A percentile compares a stretch with the other conserved stretches of the same genome.
Evolutionary conservation across 92 coral and sea anemone species (phyloP).

Genomic region (Plumapathes pennacea): DNA sequence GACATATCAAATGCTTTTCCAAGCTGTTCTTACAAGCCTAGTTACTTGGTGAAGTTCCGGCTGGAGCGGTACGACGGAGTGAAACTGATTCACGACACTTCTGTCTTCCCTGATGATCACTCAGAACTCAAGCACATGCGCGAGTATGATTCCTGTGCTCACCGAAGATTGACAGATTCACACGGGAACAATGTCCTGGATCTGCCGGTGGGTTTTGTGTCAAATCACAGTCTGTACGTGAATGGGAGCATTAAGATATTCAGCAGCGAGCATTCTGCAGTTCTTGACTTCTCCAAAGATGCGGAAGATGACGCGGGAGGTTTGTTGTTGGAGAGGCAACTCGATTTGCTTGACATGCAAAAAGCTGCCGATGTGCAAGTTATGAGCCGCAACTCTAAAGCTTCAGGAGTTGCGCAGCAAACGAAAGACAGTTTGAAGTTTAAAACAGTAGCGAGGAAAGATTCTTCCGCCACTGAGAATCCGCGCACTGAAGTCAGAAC

Average conservation of each 20-base stretch:
- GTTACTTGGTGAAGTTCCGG: slow-evolving; percentile 81
- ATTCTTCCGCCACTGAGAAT: no score
- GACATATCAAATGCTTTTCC: slow-evolving; percentile 45
- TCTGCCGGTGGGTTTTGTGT: not conserved
- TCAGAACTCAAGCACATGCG: slow-evolving; percentile 79
- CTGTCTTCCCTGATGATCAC: slow-evolving; percentile 83
- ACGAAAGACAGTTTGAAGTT: no score
- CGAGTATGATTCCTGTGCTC: slow-evolving; percentile 60
- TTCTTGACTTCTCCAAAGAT: slow-evolving; percentile 23
- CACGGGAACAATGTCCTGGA: slow-evolving; percentile 61
- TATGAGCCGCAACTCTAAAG: no score
- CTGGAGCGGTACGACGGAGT: slow-evolving; percentile 91
- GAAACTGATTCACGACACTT: slow-evolving; percentile 80
- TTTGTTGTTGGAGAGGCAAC: slow-evolving; percentile 16
- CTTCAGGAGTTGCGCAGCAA: no score
- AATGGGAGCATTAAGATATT: slow-evolving; percentile 62
- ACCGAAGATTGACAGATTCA: slow-evolving; percentile 64
- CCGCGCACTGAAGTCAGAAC: no score
- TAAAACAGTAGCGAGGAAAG: no score
- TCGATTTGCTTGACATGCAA: slow-evolving; percentile 11
- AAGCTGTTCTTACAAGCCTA: slow-evolving; percentile 73
- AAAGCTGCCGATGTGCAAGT: not conserved
- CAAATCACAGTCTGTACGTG: slow-evolving; percentile 47
- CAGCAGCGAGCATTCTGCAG: no score
- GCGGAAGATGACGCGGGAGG: slow-evolving; percentile 8